A percentile compares a stretch with the other conserved stretches of the same genome.
Evolutionary conservation across 2,888 invertebrate species (phyloP).

Genomic region (Bombylius discolor): DNA sequence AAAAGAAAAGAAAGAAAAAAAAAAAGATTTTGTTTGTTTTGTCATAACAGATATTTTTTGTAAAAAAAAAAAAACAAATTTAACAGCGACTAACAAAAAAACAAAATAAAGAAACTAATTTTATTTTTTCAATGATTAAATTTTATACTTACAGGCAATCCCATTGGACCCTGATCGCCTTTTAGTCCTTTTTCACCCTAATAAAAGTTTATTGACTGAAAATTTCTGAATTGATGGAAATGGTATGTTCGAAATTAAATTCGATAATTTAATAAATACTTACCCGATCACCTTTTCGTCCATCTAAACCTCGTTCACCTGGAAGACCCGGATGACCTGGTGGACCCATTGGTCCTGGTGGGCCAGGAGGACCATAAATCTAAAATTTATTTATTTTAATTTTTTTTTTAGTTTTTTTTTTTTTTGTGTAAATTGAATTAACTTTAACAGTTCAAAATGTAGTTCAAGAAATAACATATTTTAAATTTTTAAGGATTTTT

Average conservation of each 20-base stretch:
- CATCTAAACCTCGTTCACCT: conserved; percentile 56
- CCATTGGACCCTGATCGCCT: conserved; percentile 70
- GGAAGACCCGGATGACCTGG: conserved; percentile 43
- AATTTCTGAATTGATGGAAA: not conserved
- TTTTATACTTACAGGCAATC: conserved; percentile 69
- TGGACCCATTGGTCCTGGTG: conserved; percentile 53
- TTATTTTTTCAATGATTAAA: conserved; percentile 6
- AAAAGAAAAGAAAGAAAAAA: not conserved
- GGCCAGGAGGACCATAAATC: conserved; percentile 49
- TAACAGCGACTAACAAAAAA: too few species aligned
- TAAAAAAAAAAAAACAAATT: too few species aligned
- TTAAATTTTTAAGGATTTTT: too few species aligned
- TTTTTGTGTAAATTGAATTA: too few species aligned
- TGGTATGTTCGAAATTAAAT: conserved; percentile 9
- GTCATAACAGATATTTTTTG: not conserved
- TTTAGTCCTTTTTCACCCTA: conserved; percentile 35
- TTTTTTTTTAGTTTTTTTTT: too few species aligned
- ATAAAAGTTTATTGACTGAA: conserved; percentile 17
- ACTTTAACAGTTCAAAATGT: too few species aligned
- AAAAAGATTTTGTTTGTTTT: not conserved
- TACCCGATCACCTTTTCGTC: conserved; percentile 68
- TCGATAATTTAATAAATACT: conserved; percentile 29
- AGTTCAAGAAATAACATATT: too few species aligned
- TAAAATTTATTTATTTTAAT: conserved; percentile 16
- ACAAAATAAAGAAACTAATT: too few species aligned